Base-by-base conservation (phyloP, 2,797 vertebrate species). In the Triplophysa yarkandensis region DNA sequence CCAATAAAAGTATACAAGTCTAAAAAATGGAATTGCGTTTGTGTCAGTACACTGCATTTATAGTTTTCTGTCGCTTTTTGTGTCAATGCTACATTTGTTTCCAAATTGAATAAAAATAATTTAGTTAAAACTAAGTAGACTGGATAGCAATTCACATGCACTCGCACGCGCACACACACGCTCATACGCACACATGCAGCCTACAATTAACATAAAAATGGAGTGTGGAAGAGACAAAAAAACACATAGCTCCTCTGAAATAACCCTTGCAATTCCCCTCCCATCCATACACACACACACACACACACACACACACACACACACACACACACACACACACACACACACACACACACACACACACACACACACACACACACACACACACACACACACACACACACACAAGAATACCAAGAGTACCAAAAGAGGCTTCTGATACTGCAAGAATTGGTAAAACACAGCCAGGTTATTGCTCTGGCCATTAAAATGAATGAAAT, bases 401-500 rank as follows among this genome's bases (percentile, higher is more conserved):
- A n/a, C n/a, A n/a, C n/a, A n/a, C n/a, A n/a, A n/a, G n/a, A n/a
- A n/a, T n/a, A n/a, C n/a, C n/a, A n/a, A n/a, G n/a, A n/a, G n/a
- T 55, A 41, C 71, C 41, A 54, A 71, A 66, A 55, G 17, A 77
- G 25, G 27, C 27, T n/a, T 48, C 66, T 50, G 77, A 63, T 71
- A 50, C 54, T 27, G 67, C 48, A 30, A 69, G 74, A 82, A 64
- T 79, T 58, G 70, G 44, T 60, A 74, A n/a, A n/a, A 64, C 68
- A 65, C 68, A 67, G 64, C 68, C 68, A 74, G 72, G 79, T 77
- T 76, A 83, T 83, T 83, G 58, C 55, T 43, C 71, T 69, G 50
- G 48, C 74, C 65, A 80, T 83, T 77, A 79, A 76, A 79, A 79
- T 50, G 21, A 76, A 83, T 81, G 64, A 76, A 68, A 76, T 84